These are phyloP conservation scores for Oligia latruncula DNA, from an alignment of 2,888 invertebrate species.

Conservation along the genomic window DNA sequence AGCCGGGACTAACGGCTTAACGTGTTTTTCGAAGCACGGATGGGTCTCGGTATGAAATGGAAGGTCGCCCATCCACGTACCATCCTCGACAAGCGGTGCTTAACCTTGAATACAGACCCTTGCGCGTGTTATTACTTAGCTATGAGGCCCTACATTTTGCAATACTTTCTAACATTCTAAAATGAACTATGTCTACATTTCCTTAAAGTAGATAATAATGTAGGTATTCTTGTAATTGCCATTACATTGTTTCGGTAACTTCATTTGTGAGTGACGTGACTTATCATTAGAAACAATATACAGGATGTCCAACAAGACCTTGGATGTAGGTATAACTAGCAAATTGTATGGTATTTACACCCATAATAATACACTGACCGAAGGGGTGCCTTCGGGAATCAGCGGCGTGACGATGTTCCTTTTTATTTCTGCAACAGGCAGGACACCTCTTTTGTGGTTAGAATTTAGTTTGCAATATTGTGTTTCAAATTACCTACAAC, in stretches of 20 bases:
- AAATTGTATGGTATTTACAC: background rate
- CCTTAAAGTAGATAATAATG: background rate
- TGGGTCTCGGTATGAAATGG: background rate
- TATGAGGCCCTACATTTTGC: background rate
- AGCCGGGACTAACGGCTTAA: background rate
- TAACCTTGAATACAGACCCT: background rate
- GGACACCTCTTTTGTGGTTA: background rate
- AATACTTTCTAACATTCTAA: background rate
- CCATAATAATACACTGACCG: constrained; percentile 5
- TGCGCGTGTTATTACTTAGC: background rate
- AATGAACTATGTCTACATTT: background rate
- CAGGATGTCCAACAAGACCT: constrained; percentile 25
- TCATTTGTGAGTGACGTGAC: constrained; percentile 4
- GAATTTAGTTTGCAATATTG: background rate
- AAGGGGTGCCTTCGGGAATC: constrained; percentile 5
- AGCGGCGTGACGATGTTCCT: constrained; percentile 5
- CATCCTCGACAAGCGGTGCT: background rate
- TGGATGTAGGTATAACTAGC: background rate
- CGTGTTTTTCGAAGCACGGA: background rate
- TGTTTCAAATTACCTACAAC: background rate
- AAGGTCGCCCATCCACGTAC: too few relatives aligned
- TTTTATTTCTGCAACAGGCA: background rate
- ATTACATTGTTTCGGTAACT: constrained; percentile 19
- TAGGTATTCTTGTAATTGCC: background rate
- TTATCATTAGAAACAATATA: constrained; percentile 5